phyloP scores from a whole-genome alignment of 2,888 invertebrate species.

The Nephrotoma appendiculata region DNA sequence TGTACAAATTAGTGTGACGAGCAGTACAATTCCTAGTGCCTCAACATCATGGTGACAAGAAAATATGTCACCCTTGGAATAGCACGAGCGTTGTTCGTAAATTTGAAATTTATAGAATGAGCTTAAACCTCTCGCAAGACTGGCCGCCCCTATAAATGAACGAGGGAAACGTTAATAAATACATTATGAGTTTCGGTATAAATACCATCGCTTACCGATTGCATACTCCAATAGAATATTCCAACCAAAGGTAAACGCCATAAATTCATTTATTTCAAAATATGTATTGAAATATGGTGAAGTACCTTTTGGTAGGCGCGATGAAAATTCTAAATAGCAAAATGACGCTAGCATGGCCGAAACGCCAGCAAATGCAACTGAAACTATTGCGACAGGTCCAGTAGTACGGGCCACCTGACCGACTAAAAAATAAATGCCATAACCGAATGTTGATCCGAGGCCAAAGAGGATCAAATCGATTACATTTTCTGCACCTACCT shows the following conservation, averaged over 20 bases:
- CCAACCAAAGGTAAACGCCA: background rate
- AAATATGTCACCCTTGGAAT: background rate
- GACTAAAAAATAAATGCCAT: background rate
- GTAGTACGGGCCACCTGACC: background rate
- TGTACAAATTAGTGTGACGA: background rate
- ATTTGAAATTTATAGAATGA: background rate
- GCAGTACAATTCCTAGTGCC: background rate
- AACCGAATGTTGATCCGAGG: background rate
- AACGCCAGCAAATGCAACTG: background rate
- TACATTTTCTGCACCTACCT: background rate
- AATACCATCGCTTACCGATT: background rate
- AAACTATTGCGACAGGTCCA: background rate
- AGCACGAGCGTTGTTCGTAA: background rate
- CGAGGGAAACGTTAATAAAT: too few relatives aligned
- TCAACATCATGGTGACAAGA: background rate
- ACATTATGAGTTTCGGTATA: too few relatives aligned
- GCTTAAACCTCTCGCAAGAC: background rate
- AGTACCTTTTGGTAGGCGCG: background rate
- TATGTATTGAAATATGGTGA: background rate
- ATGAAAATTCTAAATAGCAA: background rate
- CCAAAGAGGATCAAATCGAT: background rate
- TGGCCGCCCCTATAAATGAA: background rate
- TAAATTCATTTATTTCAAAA: background rate
- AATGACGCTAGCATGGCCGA: background rate
- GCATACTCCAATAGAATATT: background rate